A percentile compares a stretch with the other conserved stretches of the same genome.
Evolutionary conservation across 2,888 invertebrate genomes (phyloP).

Genomic region (Cataglyphis cursor): DNA sequence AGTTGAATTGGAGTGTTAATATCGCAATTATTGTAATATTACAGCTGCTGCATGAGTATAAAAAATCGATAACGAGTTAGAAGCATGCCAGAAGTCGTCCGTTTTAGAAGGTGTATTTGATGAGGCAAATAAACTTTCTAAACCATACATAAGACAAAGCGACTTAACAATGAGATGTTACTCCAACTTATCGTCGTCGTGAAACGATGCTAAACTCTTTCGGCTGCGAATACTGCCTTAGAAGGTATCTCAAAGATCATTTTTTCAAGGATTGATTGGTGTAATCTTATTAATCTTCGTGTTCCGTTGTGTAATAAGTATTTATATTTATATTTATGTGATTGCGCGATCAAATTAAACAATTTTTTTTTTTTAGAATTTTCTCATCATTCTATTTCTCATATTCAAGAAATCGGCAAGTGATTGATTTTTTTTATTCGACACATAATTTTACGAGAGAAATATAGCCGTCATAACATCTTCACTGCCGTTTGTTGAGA

Average conservation of each 20-base stretch:
- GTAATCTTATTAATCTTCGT: constrained; percentile 54
- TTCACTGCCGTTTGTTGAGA: neutral
- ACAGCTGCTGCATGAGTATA: constrained; percentile 58
- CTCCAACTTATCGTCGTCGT: constrained; percentile 49
- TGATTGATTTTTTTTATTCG: constrained; percentile 14
- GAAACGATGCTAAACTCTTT: constrained; percentile 50
- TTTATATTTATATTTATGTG: constrained; percentile 16
- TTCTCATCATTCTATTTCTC: neutral
- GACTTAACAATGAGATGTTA: constrained; percentile 45
- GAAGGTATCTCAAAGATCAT: constrained; percentile 48
- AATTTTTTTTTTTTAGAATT: neutral
- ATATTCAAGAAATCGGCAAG: neutral
- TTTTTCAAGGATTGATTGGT: constrained; percentile 50
- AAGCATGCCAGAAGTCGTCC: constrained; percentile 53
- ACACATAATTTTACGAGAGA: neutral
- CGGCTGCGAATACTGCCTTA: constrained; percentile 52
- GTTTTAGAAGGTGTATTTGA: constrained; percentile 56
- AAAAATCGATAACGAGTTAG: constrained; percentile 56
- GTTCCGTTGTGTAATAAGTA: constrained; percentile 54
- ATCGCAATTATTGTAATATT: constrained; percentile 54
- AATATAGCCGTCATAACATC: neutral
- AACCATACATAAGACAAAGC: constrained; percentile 44
- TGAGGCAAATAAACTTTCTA: constrained; percentile 52
- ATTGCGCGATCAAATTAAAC: constrained; percentile 7
- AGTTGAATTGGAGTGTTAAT: constrained; percentile 45